Evolutionary conservation across 2,797 vertebrate genomes (phyloP).

Genomic region (Oophaga sylvatica): DNA sequence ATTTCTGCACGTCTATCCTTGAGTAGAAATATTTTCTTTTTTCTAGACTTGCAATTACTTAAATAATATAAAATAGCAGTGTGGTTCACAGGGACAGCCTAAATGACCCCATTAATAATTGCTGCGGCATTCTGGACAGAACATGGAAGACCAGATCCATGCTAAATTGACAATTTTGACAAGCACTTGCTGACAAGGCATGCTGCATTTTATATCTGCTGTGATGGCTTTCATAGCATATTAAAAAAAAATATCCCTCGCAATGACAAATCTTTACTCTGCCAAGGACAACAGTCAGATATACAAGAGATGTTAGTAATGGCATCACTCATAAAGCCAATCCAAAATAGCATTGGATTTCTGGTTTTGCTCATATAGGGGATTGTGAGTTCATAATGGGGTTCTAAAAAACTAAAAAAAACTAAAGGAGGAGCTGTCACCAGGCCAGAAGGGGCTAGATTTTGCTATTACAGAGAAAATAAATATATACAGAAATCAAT

Average conservation of each 20-base stretch:
- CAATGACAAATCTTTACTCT: slow-evolving; percentile 4
- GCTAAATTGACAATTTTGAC: slow-evolving; percentile 26
- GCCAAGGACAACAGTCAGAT: slow-evolving; percentile 20
- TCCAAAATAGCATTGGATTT: background rate
- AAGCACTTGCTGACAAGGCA: slow-evolving; percentile 37
- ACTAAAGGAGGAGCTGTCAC: too few species aligned
- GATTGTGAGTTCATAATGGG: too few species aligned
- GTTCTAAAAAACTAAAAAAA: too few species aligned
- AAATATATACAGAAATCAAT: too few species aligned
- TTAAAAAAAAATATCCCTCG: slow-evolving; percentile 27
- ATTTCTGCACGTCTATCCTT: background rate
- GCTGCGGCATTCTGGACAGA: slow-evolving; percentile 20
- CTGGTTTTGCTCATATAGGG: background rate
- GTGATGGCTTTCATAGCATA: slow-evolving; percentile 24
- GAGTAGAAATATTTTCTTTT: background rate
- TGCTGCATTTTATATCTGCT: slow-evolving; percentile 5
- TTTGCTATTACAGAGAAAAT: too few species aligned
- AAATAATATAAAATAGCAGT: background rate
- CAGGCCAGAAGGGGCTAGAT: too few species aligned
- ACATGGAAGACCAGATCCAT: slow-evolving; percentile 30
- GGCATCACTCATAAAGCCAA: background rate
- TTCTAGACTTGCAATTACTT: background rate
- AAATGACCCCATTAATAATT: slow-evolving; percentile 34
- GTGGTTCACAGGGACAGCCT: slow-evolving; percentile 6
- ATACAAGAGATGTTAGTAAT: background rate